These are phyloP conservation scores for Pristionchus maxplancki DNA, from an alignment of 2,888 invertebrate species.

Conservation along the genomic window DNA sequence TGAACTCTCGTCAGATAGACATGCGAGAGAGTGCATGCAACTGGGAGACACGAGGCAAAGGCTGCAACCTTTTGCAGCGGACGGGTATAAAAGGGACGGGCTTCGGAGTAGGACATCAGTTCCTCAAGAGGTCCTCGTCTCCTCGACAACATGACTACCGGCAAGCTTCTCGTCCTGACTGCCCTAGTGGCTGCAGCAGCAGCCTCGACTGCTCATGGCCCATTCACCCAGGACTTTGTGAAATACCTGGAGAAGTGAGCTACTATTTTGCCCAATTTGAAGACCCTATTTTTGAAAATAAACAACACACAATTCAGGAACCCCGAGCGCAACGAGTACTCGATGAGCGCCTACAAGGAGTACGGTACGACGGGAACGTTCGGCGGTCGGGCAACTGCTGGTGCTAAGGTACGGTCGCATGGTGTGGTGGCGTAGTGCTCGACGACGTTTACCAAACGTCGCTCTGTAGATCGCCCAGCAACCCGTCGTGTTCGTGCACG, in stretches of 20 bases:
- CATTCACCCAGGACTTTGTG: slow-evolving; percentile 37
- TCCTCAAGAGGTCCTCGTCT: neutral
- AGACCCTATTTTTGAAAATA: too few species aligned
- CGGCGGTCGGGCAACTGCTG: neutral
- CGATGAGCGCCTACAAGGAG: slow-evolving; percentile 1
- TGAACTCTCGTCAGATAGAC: too few species aligned
- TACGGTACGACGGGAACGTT: slow-evolving; percentile 23
- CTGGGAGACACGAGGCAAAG: neutral
- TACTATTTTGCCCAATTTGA: neutral
- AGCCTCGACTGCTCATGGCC: neutral
- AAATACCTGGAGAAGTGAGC: slow-evolving; percentile 22
- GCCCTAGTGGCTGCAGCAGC: neutral
- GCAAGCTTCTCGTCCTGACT: neutral
- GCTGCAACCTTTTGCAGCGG: neutral
- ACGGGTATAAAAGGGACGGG: neutral
- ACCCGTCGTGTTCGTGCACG: slow-evolving; percentile 74
- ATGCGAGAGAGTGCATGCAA: neutral
- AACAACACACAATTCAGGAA: neutral
- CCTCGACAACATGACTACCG: neutral
- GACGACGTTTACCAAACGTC: neutral
- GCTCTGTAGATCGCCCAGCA: slow-evolving; percentile 59
- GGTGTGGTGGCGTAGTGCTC: neutral
- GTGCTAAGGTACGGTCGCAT: neutral
- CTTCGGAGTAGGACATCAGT: neutral
- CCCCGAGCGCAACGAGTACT: slow-evolving; percentile 12